Evolutionary conservation across 1,140 invertebrate genomes (phyloP).

Genomic region (Zaprionus camerounensis): DNA sequence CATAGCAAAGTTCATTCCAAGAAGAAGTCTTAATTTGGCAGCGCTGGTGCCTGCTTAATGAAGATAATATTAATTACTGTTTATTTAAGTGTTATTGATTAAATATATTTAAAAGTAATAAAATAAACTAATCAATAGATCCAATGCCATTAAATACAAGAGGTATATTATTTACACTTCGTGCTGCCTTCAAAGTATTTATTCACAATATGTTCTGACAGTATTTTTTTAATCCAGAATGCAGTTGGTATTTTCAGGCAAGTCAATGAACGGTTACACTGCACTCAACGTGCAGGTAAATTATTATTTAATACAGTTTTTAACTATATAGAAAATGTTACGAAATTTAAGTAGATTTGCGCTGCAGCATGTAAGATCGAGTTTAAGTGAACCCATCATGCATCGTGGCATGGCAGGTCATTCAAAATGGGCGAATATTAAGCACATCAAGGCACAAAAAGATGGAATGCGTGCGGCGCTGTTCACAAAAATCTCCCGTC

Average conservation of each 20-base stretch:
- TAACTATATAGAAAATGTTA: slow-evolving; percentile 29
- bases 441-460: slow-evolving; percentile 87
- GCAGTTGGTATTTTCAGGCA: background rate
- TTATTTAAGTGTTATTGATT: background rate
- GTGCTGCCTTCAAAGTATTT: too few species aligned
- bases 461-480: slow-evolving; percentile 85
- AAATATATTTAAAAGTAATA: background rate
- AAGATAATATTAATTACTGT: background rate
- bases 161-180: too few species aligned
- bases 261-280: background rate
- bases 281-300: background rate
- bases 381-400: background rate
- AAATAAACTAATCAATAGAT: background rate
- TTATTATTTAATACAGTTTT: slow-evolving; percentile 21
- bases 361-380: slow-evolving; percentile 1
- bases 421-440: slow-evolving; percentile 91
- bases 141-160: background rate
- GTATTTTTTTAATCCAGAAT: background rate
- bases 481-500: slow-evolving; percentile 84
- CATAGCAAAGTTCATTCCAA: slow-evolving; percentile 95
- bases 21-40: too few species aligned
- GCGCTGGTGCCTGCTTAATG: too few species aligned
- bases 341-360: slow-evolving; percentile 13
- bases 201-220: background rate
- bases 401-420: slow-evolving; percentile 87